phyloP scores from a whole-genome alignment of 1,140 invertebrate genomes.

The Parapsyche elsis region DNA sequence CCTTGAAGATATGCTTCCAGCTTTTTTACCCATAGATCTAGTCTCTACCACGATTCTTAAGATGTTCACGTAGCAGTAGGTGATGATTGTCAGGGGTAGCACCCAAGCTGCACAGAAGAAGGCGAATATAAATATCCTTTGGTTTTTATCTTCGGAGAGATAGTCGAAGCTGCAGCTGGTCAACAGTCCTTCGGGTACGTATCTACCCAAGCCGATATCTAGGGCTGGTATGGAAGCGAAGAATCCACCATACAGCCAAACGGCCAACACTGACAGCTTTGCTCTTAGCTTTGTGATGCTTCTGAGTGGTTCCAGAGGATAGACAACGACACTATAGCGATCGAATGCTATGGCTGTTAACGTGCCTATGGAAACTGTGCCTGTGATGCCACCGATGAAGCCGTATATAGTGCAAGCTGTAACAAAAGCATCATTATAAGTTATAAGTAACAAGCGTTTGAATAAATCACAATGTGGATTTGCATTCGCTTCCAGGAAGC shows the following conservation, averaged over 20 bases:
- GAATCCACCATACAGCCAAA: constrained; percentile 78
- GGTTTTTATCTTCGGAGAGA: constrained; percentile 69
- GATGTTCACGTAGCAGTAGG: constrained; percentile 78
- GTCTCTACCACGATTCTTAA: constrained; percentile 71
- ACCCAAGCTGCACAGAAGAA: constrained; percentile 78
- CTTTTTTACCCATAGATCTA: constrained; percentile 60
- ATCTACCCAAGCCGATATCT: constrained; percentile 75
- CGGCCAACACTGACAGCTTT: constrained; percentile 71
- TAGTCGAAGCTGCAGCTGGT: constrained; percentile 88
- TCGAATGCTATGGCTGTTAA: constrained; percentile 77
- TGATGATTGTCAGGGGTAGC: constrained; percentile 75
- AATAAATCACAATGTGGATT: too few relatives aligned
- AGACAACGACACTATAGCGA: constrained; percentile 78
- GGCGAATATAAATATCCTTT: constrained; percentile 73
- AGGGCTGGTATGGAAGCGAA: constrained; percentile 77
- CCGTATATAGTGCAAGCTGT: constrained; percentile 78
- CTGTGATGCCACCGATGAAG: constrained; percentile 77
- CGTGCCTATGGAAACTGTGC: constrained; percentile 77
- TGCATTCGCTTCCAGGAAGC: too few relatives aligned
- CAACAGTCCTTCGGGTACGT: constrained; percentile 82
- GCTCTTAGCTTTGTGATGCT: constrained; percentile 71
- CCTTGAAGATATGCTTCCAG: constrained; percentile 63
- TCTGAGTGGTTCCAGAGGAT: constrained; percentile 73
- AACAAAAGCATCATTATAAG: constrained; percentile 53
- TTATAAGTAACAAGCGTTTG: too few relatives aligned